Evolutionary conservation across 2,113 vertebrate species (phyloP).

Genomic region (Mormyrus iriodes): DNA sequence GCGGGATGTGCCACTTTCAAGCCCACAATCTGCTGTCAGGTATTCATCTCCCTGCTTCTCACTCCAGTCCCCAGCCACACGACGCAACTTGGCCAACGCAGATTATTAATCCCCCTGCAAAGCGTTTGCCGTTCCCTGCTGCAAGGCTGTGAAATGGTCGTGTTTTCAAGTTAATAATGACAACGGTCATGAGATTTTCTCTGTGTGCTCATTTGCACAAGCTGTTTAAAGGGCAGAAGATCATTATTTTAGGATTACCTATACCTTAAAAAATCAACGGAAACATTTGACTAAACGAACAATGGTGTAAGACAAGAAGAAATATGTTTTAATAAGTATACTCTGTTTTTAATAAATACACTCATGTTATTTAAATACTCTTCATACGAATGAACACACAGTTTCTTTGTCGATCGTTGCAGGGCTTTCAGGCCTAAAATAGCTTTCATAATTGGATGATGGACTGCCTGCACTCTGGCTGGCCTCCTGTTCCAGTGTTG

Average conservation of each 20-base stretch:
- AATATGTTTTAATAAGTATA: neutral
- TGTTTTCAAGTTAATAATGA: neutral
- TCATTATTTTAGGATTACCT: neutral
- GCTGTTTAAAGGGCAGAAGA: neutral
- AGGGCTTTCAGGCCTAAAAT: slow-evolving; percentile 34
- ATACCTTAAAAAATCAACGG: neutral
- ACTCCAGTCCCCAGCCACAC: neutral
- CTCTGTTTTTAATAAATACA: neutral
- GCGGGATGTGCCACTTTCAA: slow-evolving; percentile 67
- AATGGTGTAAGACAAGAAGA: neutral
- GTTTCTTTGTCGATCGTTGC: neutral
- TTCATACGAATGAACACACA: neutral
- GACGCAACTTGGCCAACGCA: no score
- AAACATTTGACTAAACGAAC: neutral
- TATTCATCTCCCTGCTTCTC: slow-evolving; percentile 41
- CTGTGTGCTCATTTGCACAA: neutral
- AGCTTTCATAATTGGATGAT: slow-evolving; percentile 7
- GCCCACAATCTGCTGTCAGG: slow-evolving; percentile 67
- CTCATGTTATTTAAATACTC: neutral
- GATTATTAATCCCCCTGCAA: neutral
- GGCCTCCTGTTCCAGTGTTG: slow-evolving; percentile 24
- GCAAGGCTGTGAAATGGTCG: neutral
- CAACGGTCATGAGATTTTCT: neutral
- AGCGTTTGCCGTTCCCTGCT: neutral
- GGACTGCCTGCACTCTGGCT: slow-evolving; percentile 37